These are phyloP conservation scores for Celastrina argiolus DNA, from an alignment of 2,888 invertebrate species.

Conservation along the genomic window DNA sequence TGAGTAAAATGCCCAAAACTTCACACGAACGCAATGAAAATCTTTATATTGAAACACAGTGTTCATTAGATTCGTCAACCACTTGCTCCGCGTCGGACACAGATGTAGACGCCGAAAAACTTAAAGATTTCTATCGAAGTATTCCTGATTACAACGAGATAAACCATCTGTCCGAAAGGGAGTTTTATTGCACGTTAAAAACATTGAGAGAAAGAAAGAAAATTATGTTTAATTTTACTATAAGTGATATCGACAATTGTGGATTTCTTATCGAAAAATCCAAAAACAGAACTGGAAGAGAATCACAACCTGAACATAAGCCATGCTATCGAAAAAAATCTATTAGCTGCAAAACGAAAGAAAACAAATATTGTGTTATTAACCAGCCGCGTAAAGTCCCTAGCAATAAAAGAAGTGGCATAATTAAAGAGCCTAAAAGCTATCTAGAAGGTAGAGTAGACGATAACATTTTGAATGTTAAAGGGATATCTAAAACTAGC, in stretches of 20 bases:
- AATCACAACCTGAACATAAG: background rate
- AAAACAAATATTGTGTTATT: background rate
- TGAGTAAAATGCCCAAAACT: constrained; percentile 83
- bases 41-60: constrained; percentile 48
- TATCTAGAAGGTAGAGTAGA: constrained; percentile 33
- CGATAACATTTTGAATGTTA: constrained; percentile 43
- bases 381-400: background rate
- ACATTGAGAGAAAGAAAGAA: constrained; percentile 81
- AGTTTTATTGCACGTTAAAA: constrained; percentile 85
- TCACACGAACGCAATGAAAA: constrained; percentile 80
- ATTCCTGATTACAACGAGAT: constrained; percentile 89
- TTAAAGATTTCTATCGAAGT: constrained; percentile 85
- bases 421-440: constrained; percentile 27
- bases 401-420: constrained; percentile 31
- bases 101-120: constrained; percentile 74
- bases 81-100: constrained; percentile 49
- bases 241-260: constrained; percentile 53
- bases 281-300: background rate
- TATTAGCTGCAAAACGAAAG: background rate
- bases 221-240: constrained; percentile 59
- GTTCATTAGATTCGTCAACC: constrained; percentile 58
- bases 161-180: constrained; percentile 84
- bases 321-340: background rate
- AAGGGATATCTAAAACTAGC: constrained; percentile 42
- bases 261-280: constrained; percentile 30